These are phyloP conservation scores for Callosobruchus maculatus DNA, from an alignment of 2,888 invertebrate genomes.

Conservation along the genomic window DNA sequence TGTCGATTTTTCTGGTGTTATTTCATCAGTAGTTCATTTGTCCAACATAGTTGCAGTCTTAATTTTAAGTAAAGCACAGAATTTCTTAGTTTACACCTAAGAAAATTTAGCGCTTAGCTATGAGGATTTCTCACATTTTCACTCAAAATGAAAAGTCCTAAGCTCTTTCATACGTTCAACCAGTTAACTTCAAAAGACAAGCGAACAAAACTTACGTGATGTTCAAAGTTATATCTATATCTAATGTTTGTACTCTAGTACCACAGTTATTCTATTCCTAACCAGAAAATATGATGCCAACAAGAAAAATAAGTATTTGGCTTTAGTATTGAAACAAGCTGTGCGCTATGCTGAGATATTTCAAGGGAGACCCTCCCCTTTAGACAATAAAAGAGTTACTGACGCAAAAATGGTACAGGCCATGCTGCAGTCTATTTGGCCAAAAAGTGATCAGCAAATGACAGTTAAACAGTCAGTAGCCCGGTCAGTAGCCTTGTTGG, in stretches of 20 bases:
- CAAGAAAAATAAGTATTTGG: slow-evolving; percentile 25
- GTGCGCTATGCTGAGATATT: slow-evolving; percentile 64
- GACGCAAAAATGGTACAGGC: slow-evolving; percentile 77
- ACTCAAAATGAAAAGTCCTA: slow-evolving; percentile 21
- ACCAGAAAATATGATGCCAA: slow-evolving; percentile 23
- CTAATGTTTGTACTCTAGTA: slow-evolving; percentile 23
- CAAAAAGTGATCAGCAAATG: slow-evolving; percentile 77
- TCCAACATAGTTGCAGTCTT: slow-evolving; percentile 30
- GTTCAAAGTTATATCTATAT: slow-evolving; percentile 18
- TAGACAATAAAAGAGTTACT: slow-evolving; percentile 58
- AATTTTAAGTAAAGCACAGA: slow-evolving; percentile 33
- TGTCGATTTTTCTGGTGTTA: too few species aligned
- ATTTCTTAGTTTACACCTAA: slow-evolving; percentile 28
- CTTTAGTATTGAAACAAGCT: slow-evolving; percentile 50
- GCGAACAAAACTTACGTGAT: slow-evolving; percentile 20
- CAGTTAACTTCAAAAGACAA: slow-evolving; percentile 30
- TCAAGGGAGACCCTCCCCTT: slow-evolving; percentile 55
- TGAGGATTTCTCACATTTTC: slow-evolving; percentile 29
- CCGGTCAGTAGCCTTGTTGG: slow-evolving; percentile 73
- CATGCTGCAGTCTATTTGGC: slow-evolving; percentile 95
- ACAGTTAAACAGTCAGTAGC: slow-evolving; percentile 76
- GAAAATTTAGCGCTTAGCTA: slow-evolving; percentile 18
- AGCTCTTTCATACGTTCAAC: slow-evolving; percentile 18
- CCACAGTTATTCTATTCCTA: too few species aligned
- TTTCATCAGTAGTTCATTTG: slow-evolving; percentile 18